phyloP scores from a whole-genome alignment of 2,888 invertebrate species.

The Drosophila picticornis region DNA sequence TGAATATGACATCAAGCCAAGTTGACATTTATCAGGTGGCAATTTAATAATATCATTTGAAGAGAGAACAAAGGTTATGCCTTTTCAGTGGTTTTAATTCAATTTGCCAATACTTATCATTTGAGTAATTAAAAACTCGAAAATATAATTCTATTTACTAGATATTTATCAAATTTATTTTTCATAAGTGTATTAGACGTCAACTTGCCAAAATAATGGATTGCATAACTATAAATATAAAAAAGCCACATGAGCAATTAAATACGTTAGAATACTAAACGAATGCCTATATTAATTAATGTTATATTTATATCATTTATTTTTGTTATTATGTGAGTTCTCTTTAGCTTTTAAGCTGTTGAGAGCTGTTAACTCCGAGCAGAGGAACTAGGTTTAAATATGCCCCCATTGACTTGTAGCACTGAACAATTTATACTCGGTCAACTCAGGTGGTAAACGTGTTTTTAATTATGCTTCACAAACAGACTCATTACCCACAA shows the following conservation, averaged over 20 bases:
- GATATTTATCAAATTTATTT: not conserved
- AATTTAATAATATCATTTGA: not conserved
- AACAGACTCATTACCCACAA: constrained; percentile 58
- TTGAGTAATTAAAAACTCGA: not conserved
- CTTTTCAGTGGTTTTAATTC: not conserved
- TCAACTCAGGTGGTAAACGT: constrained; percentile 58
- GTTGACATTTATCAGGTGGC: not conserved
- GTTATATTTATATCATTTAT: not conserved
- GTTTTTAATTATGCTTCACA: constrained; percentile 71
- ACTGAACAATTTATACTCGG: constrained; percentile 43
- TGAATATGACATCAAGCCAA: constrained; percentile 38
- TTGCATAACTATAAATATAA: not conserved
- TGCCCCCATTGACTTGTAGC: constrained; percentile 13
- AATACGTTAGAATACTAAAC: not conserved
- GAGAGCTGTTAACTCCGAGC: constrained; percentile 10
- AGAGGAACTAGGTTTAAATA: not conserved
- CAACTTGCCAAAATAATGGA: not conserved
- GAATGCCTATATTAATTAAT: not conserved
- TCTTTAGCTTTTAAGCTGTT: not conserved
- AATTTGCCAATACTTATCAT: not conserved
- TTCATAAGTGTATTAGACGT: not conserved
- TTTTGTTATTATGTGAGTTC: not conserved
- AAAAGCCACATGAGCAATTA: not conserved
- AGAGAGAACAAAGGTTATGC: not conserved
- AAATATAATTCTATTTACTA: not conserved